Conservation (phyloP, 2,797 vertebrate species). For the Neomorphus geoffroyi region DNA sequence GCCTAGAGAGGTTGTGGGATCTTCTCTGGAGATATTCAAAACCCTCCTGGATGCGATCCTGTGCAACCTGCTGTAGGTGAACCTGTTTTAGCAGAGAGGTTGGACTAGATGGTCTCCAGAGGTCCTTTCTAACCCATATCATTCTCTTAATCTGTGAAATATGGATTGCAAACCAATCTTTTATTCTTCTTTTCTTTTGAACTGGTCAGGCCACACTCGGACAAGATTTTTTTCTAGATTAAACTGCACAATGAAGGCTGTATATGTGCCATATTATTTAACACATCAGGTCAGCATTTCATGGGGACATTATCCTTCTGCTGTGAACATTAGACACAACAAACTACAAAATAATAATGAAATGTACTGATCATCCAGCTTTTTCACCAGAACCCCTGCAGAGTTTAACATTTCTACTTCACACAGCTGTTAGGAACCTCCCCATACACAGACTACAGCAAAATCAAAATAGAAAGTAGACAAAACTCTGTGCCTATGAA, state of each 20-base stretch:
- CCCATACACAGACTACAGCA: background rate
- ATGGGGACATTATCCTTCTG: background rate
- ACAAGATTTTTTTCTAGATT: background rate
- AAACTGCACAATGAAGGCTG: background rate
- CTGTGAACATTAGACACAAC: background rate
- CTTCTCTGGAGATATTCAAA: too few relatives aligned
- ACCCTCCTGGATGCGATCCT: too few relatives aligned
- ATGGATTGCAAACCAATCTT: background rate
- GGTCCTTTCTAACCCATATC: too few relatives aligned
- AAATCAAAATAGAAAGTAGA: background rate
- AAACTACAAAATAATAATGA: background rate
- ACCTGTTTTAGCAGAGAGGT: too few relatives aligned
- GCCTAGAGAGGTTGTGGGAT: too few relatives aligned
- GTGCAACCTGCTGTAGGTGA: too few relatives aligned
- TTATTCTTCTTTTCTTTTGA: background rate
- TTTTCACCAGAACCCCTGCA: background rate
- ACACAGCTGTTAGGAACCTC: background rate
- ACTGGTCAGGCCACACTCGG: background rate
- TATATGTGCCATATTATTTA: background rate
- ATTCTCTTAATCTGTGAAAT: background rate
- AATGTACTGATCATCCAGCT: background rate
- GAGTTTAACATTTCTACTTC: background rate
- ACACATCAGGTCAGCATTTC: background rate
- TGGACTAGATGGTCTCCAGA: too few relatives aligned
- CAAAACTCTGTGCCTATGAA: background rate